Percentiles rank a stretch among this genome's conserved stretches.
phyloP scores from a whole-genome alignment of 2,888 invertebrate genomes.

The Lagria hirta region DNA sequence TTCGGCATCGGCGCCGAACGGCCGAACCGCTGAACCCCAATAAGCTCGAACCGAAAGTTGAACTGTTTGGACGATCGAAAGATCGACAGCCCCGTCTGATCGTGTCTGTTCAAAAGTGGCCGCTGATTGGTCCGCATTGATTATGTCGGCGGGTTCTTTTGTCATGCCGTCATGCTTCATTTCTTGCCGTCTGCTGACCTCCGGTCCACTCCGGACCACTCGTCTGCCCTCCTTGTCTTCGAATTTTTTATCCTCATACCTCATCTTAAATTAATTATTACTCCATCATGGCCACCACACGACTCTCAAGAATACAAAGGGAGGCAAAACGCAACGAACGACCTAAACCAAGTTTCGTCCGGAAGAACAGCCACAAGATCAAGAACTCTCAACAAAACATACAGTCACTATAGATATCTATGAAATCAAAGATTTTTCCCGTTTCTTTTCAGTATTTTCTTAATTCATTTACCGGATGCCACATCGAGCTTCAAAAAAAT shows the following conservation, averaged over 20 bases:
- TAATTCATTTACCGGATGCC: too few relatives aligned
- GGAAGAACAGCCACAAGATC: too few relatives aligned
- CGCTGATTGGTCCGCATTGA: slow-evolving; percentile 55
- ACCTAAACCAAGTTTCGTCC: slow-evolving; percentile 2
- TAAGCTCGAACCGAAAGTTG: slow-evolving; percentile 21
- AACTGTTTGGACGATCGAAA: slow-evolving; percentile 25
- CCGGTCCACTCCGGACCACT: slow-evolving; percentile 47
- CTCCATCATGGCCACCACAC: slow-evolving; percentile 19
- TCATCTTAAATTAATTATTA: slow-evolving; percentile 23
- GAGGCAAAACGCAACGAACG: too few relatives aligned
- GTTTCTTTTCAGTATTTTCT: too few relatives aligned
- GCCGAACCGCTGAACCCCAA: slow-evolving; percentile 26
- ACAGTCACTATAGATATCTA: too few relatives aligned
- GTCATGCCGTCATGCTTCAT: slow-evolving; percentile 54
- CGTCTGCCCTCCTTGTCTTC: slow-evolving; percentile 43
- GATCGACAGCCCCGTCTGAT: slow-evolving; percentile 28
- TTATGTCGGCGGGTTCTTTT: slow-evolving; percentile 55
- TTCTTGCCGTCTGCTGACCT: slow-evolving; percentile 53
- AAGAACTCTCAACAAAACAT: too few relatives aligned
- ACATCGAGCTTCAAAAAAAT: too few relatives aligned
- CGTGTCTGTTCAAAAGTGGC: slow-evolving; percentile 47
- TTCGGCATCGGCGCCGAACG: too few relatives aligned
- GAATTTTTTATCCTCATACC: slow-evolving; percentile 30
- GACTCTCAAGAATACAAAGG: too few relatives aligned
- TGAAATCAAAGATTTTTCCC: too few relatives aligned